Percentiles rank a stretch among this genome's conserved stretches.
Evolutionary conservation across 2,113 vertebrate genomes (phyloP).

Genomic region (Eonycteris spelaea): DNA sequence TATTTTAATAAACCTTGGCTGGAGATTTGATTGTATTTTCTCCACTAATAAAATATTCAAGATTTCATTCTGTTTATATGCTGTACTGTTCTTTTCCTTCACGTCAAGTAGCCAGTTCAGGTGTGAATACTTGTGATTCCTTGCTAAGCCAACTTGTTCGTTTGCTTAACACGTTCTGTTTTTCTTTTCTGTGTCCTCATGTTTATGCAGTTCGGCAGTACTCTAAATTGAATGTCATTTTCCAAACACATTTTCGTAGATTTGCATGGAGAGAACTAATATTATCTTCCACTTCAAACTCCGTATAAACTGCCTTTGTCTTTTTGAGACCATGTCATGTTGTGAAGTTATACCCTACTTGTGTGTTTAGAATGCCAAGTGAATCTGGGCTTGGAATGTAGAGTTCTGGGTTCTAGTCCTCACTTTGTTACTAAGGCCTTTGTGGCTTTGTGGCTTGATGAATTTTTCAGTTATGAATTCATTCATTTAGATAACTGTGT

Average conservation of each 20-base stretch:
- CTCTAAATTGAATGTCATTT: conserved; percentile 54
- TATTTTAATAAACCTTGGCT: not conserved
- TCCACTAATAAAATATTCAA: not conserved
- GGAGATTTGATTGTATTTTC: not conserved
- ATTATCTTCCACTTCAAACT: conserved; percentile 21
- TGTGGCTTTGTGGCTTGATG: not conserved
- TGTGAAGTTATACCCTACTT: not conserved
- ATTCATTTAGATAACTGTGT: not conserved
- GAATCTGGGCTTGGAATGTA: not conserved
- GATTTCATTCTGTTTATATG: not conserved
- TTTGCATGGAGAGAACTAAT: conserved; percentile 21
- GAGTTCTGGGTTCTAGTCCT: not conserved
- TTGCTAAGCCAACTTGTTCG: not conserved
- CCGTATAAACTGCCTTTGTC: conserved; percentile 11
- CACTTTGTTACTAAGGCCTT: not conserved
- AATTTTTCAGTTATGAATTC: not conserved
- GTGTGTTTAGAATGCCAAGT: not conserved
- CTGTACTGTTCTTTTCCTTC: not conserved
- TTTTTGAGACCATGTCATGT: not conserved
- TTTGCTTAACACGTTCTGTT: not conserved
- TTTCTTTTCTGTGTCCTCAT: conserved; percentile 21
- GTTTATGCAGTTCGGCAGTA: conserved; percentile 1
- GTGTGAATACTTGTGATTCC: not conserved
- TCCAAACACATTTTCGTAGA: conserved; percentile 16
- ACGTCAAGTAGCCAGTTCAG: not conserved